Conservation (phyloP, 2,113 vertebrate species). For the Hypomesus transpacificus region DNA sequence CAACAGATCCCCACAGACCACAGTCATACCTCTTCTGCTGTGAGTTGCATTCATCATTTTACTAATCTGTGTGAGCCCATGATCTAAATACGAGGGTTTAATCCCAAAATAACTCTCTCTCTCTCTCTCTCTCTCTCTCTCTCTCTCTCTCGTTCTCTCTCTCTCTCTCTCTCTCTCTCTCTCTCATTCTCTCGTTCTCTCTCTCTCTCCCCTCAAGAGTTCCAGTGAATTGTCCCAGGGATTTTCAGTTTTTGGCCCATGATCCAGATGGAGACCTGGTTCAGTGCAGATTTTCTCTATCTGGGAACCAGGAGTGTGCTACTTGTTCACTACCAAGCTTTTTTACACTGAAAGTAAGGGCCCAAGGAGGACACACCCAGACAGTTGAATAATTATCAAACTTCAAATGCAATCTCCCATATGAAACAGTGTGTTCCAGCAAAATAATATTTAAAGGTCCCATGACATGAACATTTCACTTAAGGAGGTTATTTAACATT, state of each 20-base stretch:
- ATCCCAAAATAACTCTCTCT: neutral
- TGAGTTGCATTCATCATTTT: neutral
- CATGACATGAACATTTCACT: too few species aligned
- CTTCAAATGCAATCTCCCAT: too few species aligned
- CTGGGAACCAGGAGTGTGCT: too few species aligned
- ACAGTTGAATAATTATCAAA: too few species aligned
- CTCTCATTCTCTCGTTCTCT: neutral
- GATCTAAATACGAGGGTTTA: neutral
- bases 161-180: neutral
- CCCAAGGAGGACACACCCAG: too few species aligned
- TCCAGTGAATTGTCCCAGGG: neutral
- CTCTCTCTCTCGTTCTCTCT: neutral
- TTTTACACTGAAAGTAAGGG: too few species aligned
- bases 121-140: neutral
- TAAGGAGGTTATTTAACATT: too few species aligned
- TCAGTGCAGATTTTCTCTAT: neutral
- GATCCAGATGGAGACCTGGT: neutral
- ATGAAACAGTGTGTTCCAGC: too few species aligned
- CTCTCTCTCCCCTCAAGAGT: neutral
- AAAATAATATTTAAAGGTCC: too few species aligned
- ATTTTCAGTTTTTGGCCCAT: neutral
- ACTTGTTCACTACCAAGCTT: too few species aligned
- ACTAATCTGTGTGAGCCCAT: neutral
- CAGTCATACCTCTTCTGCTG: neutral
- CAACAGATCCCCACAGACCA: slow-evolving; percentile 28